Percentiles rank a stretch among this genome's conserved stretches.
Evolutionary conservation across 2,113 vertebrate species (phyloP).

Genomic region (Rhinopomastus cyanomelas): DNA sequence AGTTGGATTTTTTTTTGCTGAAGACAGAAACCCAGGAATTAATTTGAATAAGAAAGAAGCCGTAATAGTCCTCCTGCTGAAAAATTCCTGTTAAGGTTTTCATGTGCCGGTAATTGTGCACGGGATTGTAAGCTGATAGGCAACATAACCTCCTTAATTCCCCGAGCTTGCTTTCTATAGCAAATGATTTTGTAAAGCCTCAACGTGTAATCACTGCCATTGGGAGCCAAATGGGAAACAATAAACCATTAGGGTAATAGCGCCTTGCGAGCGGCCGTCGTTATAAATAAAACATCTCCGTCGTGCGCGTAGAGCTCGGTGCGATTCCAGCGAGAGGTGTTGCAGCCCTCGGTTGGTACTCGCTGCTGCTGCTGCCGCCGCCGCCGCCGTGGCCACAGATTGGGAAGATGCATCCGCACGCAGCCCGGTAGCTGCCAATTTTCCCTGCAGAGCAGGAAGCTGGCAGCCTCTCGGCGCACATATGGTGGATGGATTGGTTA

Average conservation of each 20-base stretch:
- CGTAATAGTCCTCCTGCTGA: neutral
- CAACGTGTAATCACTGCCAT: conserved; percentile 59
- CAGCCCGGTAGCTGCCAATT: conserved; percentile 77
- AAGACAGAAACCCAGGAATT: neutral
- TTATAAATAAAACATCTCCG: conserved; percentile 77
- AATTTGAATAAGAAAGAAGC: conserved; percentile 6
- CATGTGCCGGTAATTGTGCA: neutral
- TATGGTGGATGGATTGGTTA: conserved; percentile 90
- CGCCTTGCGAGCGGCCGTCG: conserved; percentile 61
- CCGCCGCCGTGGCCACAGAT: neutral
- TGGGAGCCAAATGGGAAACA: conserved; percentile 74
- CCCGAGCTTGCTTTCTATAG: conserved; percentile 1
- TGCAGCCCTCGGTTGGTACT: conserved; percentile 41
- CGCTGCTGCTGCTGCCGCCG: conserved; percentile 21
- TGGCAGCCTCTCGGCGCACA: conserved; percentile 84
- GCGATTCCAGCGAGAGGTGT: conserved; percentile 66
- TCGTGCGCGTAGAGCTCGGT: conserved; percentile 49
- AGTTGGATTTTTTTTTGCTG: neutral
- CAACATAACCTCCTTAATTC: conserved; percentile 14
- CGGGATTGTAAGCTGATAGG: neutral
- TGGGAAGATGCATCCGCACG: conserved; percentile 64
- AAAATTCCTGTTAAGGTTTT: neutral
- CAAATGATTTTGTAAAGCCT: neutral
- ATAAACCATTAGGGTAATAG: conserved; percentile 71
- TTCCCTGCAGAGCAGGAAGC: conserved; percentile 76